phyloP scores from a whole-genome alignment of 2,113 vertebrate genomes.

The Clarias gariepinus region DNA sequence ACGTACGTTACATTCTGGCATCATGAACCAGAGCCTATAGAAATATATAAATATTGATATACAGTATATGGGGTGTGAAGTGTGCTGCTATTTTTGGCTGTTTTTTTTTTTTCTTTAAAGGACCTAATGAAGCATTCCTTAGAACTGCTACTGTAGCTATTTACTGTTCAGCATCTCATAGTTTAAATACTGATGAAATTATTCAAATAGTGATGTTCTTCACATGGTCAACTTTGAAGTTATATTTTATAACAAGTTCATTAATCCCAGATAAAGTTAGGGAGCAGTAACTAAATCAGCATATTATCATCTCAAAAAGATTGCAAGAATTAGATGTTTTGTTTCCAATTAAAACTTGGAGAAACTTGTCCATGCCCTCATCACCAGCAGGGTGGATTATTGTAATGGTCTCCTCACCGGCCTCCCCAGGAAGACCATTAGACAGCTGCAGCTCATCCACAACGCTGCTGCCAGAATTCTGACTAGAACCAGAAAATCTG shows the following conservation, averaged over 20 bases:
- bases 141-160: neutral
- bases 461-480: too few species aligned
- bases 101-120: neutral
- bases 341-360: too few species aligned
- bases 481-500: too few species aligned
- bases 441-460: too few species aligned
- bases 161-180: neutral
- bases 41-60: constrained; percentile 4
- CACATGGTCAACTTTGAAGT: neutral
- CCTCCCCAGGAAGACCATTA: too few species aligned
- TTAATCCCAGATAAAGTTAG: neutral
- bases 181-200: neutral
- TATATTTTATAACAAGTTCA: neutral
- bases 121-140: neutral
- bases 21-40: neutral
- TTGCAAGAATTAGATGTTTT: too few species aligned
- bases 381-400: too few species aligned
- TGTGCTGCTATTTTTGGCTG: neutral
- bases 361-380: too few species aligned
- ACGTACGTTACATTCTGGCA: neutral
- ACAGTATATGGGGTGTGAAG: neutral
- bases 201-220: neutral
- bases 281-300: too few species aligned
- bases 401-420: too few species aligned
- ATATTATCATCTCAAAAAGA: too few species aligned